Conservation (phyloP, 2,113 vertebrate species). For the Pseudorectes ferrugineus region DNA sequence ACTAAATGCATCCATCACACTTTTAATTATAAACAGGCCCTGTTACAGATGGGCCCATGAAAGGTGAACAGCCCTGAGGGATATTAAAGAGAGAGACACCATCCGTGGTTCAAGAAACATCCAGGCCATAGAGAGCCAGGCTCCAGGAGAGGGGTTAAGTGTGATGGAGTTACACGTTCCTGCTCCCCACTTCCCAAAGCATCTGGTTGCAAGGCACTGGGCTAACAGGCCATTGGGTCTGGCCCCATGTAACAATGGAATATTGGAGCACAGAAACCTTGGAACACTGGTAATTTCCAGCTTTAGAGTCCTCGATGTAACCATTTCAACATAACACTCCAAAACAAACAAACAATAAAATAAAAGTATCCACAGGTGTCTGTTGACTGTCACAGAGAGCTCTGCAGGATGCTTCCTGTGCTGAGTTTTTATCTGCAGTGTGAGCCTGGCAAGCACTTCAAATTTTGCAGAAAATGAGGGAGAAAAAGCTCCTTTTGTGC, state of each 20-base stretch:
- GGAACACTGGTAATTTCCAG: not conserved
- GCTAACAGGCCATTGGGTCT: not conserved
- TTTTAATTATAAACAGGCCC: not conserved
- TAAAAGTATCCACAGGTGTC: not conserved
- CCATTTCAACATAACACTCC: not conserved
- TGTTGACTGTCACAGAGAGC: not conserved
- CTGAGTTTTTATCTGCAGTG: not conserved
- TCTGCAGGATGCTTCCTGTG: not conserved
- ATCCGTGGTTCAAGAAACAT: not conserved
- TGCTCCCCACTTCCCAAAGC: not conserved
- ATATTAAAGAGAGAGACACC: not conserved
- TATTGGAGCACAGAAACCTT: not conserved
- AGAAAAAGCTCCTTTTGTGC: not conserved
- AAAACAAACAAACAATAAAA: not conserved
- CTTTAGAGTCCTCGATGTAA: rapidly evolving
- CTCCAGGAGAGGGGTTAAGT: not conserved
- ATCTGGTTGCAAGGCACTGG: not conserved
- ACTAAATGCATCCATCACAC: not conserved
- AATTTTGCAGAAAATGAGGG: not conserved
- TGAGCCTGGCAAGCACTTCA: not conserved
- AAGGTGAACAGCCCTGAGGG: not conserved
- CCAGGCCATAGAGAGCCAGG: not conserved
- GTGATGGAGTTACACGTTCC: not conserved
- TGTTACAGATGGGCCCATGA: not conserved
- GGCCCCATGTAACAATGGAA: not conserved